Base-by-base conservation (phyloP, 2,888 invertebrate genomes). In the Anodontia alba region DNA sequence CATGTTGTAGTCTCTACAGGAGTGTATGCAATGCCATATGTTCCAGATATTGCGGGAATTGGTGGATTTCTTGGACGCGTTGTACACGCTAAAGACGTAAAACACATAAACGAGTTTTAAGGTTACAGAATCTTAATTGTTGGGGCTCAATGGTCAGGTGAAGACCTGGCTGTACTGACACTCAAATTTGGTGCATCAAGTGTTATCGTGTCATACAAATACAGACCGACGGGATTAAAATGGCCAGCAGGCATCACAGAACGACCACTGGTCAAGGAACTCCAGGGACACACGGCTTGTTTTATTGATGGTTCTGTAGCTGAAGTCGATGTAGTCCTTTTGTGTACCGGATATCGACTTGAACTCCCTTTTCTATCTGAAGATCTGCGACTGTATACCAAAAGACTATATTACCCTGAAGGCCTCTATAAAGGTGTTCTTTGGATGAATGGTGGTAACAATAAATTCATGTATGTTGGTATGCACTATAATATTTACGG, bases 1-100 rank as follows among this genome's bases (percentile, higher is more conserved):
- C 73, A 78, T 26, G 70, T 78, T 7, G 46, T 78, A 1, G 70
- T 78, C 0, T 29, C 73, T 3, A 17, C 43, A 15, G 78, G 78
- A 31, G 42, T 69, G 15, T 74, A 68, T 23, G 46, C 51, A 5
- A 26, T 62, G 3, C 73, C 78, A 26, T 57, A 73, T 29, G 36
- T 57, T 33, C 78, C 78, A 7, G n/a, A 51, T 0, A 57, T 62
- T 69, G 23, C 42, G 5, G 78, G 78, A 17, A 49, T 74, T 0
- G 74, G 57, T 15, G 54, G 31, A 7, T 78, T 78, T 36, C 36
- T 12, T 8, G 70, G 78, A 33, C 51, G 73, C 51, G 33, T 78
- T 8, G 31, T 78, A 10, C 73, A 78, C 29, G 29, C 73, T 0
- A 68, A 78, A 54, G 78, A 78, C 26, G 12, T 38, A 38, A 38